Evolutionary conservation across 2,888 invertebrate species (phyloP), one percentile per base, ranked within the genome.

Genomic region (Adela reaumurella): DNA sequence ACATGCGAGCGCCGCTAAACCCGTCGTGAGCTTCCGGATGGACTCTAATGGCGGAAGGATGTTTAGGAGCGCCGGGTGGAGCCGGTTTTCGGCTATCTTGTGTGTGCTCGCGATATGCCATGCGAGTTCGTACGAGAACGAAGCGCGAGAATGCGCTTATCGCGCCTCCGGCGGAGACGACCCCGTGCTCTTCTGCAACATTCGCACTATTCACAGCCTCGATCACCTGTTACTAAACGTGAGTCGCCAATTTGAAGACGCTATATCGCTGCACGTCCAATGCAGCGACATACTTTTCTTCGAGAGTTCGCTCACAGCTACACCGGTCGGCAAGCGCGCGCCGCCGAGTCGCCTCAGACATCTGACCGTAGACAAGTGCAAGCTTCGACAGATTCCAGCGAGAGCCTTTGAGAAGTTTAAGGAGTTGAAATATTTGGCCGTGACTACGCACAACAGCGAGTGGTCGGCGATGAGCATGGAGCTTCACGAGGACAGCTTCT

Each of bases 381-480:
- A 90, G 70, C 84, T 90, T 60, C 83, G 87, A n/a, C 83, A 83
- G 63, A 79, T 92, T 56, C 88, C 89, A 44, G 81, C 83, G 50
- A 83, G 83, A 45, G 86, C 87, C 50, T 85, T 92, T 61, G 74
- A 83, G 49, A 83, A 85, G 55, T 81, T 90, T 55, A 82, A 82
- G 59, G 86, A 88, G 60, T 70, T 92, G 24, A 83, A 84, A 55
- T 82, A 82, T 53, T 70, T 92, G 49, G 83, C 86, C 47, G 70
- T 92, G 59, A 84, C 86, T 50, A 89, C 90, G 20, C 86, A 86
- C 64, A 90, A 90, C 70, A 86, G 86, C 55, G 89, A 90, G 62
- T 90, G 90, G 89, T 87, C 89, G 18, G 84, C 87, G 29, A 87
- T 89, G 85, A 86, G 86, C 56, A 79, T 90, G 72, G 89, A 89